Conservation (phyloP, 2,797 vertebrate species). For the Pseudochirops corinnae region DNA sequence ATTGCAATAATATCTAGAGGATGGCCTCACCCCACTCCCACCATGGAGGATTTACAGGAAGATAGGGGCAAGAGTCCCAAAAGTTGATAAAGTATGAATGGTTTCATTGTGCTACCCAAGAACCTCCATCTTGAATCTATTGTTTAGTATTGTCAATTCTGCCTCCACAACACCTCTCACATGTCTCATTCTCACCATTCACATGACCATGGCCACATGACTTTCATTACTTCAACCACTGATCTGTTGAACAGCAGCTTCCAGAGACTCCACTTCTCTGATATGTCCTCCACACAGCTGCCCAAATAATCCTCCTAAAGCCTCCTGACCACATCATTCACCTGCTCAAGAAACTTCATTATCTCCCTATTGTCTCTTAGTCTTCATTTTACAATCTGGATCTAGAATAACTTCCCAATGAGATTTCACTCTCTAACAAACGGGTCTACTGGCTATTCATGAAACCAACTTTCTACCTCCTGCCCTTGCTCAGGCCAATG, state of each 20-base stretch:
- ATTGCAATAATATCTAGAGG: background rate
- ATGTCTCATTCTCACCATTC: background rate
- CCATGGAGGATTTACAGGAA: background rate
- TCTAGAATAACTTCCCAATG: background rate
- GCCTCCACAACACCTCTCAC: background rate
- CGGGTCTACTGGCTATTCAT: background rate
- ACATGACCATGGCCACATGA: background rate
- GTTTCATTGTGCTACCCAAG: background rate
- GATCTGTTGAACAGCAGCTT: background rate
- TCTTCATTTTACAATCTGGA: background rate
- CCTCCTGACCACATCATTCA: background rate
- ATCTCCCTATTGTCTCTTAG: background rate
- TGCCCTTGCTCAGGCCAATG: background rate
- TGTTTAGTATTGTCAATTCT: background rate
- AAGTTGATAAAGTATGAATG: background rate
- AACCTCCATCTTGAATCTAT: background rate
- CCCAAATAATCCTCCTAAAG: background rate
- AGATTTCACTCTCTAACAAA: background rate
- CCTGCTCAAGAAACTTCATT: background rate
- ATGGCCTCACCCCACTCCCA: background rate
- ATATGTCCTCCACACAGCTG: background rate
- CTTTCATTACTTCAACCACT: background rate
- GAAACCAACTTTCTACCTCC: background rate
- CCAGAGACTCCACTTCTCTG: background rate
- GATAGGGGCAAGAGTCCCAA: background rate